Evolutionary conservation across 2,888 invertebrate genomes (phyloP), one percentile per base, ranked within the genome.

Genomic region (Patella depressa): DNA sequence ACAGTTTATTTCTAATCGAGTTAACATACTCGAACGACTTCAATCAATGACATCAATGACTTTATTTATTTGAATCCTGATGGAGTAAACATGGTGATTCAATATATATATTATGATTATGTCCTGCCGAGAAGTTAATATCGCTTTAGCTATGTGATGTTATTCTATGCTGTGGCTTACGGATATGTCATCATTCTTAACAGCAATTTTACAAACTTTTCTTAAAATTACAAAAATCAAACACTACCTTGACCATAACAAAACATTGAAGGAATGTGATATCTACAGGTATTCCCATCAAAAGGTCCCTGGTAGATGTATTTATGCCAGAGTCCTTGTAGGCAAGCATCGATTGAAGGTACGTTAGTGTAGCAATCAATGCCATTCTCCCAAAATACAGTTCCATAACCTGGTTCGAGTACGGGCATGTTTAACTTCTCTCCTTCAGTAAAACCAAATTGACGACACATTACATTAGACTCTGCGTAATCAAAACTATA

Each of bases 181-280:
- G 9, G 45, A 45, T 45, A 45, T 9, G 45, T 45, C 0, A 9
- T 45, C 45, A 45, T 45, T 9, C 45, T 7, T 45, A 45, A 45
- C 9, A 45, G 45, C 45, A 45, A 45, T 45, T 45, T 45, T 45
- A 45, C 9, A 45, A 45, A 45, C 9, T 45, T 45, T 4, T 9
- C 7, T 45, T 45, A 45, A 45, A 45, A 45, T 1, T 9, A 45
- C 45, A 45, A 7, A 45, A 45, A 45, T 45, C 5, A 45, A 45
- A 45, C 9, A 45, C 45, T 65, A 65, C 65, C 65, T 65, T 65
- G 65, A 24, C 65, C 65, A 65, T 65, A 65, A 24, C 65, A 65
- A 24, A 65, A 65, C 19, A 65, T 24, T 65, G 65, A 65, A 65
- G 65, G 65, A 3, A 65, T 24, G 24, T 65, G 65, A 65, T 65